These are phyloP conservation scores for Leucoraja erinaceus DNA, from an alignment of 2,113 vertebrate species.

Conservation along the genomic window DNA sequence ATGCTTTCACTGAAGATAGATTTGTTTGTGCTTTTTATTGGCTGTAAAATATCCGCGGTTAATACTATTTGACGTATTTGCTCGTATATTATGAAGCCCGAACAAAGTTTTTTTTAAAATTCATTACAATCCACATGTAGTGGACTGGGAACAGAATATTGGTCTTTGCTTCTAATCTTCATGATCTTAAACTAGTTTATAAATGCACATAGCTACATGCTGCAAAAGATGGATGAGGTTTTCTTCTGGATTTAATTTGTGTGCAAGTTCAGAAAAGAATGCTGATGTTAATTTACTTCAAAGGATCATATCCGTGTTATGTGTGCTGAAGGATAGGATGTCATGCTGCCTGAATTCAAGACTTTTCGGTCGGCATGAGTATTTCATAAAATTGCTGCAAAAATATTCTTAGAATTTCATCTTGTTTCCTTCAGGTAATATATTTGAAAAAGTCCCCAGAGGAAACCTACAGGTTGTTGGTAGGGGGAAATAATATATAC, in stretches of 20 bases:
- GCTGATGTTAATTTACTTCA: background rate
- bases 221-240: background rate
- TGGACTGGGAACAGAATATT: background rate
- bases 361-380: background rate
- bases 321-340: background rate
- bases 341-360: background rate
- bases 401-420: background rate
- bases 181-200: background rate
- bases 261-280: background rate
- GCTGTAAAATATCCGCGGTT: background rate
- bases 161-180: background rate
- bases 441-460: slow-evolving; percentile 80
- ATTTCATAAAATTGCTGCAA: background rate
- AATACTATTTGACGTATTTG: background rate
- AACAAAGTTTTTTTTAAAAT: background rate
- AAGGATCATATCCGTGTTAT: background rate
- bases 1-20: background rate
- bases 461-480: slow-evolving; percentile 73
- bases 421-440: slow-evolving; percentile 67
- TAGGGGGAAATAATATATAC: slow-evolving; percentile 69
- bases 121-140: background rate
- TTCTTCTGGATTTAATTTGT: background rate
- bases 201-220: background rate
- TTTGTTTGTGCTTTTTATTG: background rate
- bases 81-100: background rate